Conservation (phyloP, 2,888 invertebrate species). For the Thalpophila matura region DNA sequence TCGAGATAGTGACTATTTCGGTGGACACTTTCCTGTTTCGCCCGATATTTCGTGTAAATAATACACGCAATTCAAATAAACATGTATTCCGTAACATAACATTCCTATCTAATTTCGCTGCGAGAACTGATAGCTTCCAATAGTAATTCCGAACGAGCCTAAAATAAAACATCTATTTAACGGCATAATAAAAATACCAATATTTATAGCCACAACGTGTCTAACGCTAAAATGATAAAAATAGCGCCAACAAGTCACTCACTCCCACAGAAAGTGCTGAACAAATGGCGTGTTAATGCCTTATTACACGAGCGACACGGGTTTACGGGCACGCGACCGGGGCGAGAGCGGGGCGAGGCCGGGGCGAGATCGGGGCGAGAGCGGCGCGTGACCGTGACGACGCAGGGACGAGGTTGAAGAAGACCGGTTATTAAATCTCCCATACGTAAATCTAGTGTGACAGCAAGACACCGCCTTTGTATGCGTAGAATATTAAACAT, state of each 20-base stretch:
- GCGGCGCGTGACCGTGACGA: conserved; percentile 33
- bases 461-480: conserved; percentile 25
- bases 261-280: conserved; percentile 24
- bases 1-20: background rate
- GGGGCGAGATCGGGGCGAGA: conserved; percentile 23
- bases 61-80: conserved; percentile 11
- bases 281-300: conserved; percentile 53
- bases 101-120: conserved; percentile 16
- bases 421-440: conserved; percentile 53
- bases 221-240: conserved; percentile 44
- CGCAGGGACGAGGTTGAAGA: conserved; percentile 11
- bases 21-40: background rate
- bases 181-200: conserved; percentile 42
- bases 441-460: conserved; percentile 42
- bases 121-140: conserved; percentile 20
- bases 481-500: conserved; percentile 39
- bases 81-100: background rate
- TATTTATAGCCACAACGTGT: conserved; percentile 44
- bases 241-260: conserved; percentile 38
- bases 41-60: background rate
- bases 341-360: conserved; percentile 23
- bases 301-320: conserved; percentile 39
- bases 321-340: conserved; percentile 23
- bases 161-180: conserved; percentile 47
- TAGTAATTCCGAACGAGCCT: conserved; percentile 18